Percentiles rank a stretch among this genome's conserved stretches.
Conservation (phyloP, 92 coral and sea anemone genomes). For the Phenganax subtilis region DNA sequence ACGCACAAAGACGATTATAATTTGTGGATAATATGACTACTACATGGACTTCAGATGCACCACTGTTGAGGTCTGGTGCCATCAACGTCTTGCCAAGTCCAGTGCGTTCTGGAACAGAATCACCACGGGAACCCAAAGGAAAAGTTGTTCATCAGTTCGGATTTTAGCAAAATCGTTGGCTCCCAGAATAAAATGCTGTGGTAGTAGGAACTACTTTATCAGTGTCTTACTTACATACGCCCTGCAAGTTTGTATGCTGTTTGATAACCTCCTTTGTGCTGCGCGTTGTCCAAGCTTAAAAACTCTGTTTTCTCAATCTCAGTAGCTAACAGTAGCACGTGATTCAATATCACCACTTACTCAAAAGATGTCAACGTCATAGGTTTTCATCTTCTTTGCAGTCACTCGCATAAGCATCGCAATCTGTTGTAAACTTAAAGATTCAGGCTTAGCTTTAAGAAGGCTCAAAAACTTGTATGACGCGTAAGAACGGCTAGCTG, state of each 20-base stretch:
- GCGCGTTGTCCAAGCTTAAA: constrained; percentile 47
- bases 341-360: constrained; percentile 33
- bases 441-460: constrained; percentile 52
- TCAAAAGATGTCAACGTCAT: constrained; percentile 39
- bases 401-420: constrained; percentile 60
- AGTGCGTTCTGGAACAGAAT: constrained; percentile 52
- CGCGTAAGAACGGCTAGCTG: constrained; percentile 64
- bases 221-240: constrained; percentile 48
- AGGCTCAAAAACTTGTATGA: constrained; percentile 57
- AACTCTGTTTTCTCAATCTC: constrained; percentile 50
- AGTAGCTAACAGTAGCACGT: constrained; percentile 41
- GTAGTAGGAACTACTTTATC: constrained; percentile 46
- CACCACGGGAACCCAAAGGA: constrained; percentile 56
- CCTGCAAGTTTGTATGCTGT: constrained; percentile 35
- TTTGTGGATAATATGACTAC: background rate
- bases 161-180: constrained; percentile 59
- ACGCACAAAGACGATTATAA: constrained; percentile 15
- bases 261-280: constrained; percentile 23
- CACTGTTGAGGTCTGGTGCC: constrained; percentile 1
- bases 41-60: background rate
- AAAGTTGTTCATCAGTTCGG: constrained; percentile 44
- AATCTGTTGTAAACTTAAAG: constrained; percentile 50
- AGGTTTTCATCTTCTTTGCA: constrained; percentile 59
- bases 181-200: constrained; percentile 55
- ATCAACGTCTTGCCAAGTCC: constrained; percentile 55